Evolutionary conservation across 2,888 invertebrate species (phyloP), one percentile per base, ranked within the genome.

Genomic region (Isotomurus palustris): DNA sequence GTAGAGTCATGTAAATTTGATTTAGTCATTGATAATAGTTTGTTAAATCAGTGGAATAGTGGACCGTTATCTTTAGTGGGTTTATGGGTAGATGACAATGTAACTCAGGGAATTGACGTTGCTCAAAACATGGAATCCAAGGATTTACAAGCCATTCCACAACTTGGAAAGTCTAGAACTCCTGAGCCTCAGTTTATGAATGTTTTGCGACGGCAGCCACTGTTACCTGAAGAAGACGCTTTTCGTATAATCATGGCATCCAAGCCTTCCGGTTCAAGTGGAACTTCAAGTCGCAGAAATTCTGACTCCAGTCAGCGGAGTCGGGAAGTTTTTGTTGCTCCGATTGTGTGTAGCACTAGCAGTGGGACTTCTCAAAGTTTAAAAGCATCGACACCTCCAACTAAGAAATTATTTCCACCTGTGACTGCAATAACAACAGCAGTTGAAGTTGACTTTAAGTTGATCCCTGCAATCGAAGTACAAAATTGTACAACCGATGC

Each of bases 1-100:
- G 47, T 47, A 3, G 88, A 90, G 73, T 69, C 74, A 14, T 72
- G 78, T 25, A 72, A 83, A 52, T 86, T 89, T 71, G 81, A 85
- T 70, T 76, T 91, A 69, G 88, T 90, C 0, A 84, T 82, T 69
- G 91, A 91, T 77, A 88, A 90, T 1, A 91, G 91, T 73, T 78
- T 93, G 24, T 77, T 95, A 0, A 95, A 95, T 76, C 83, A 84
- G 54, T 96, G 95, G 95, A 86, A 88, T 0, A 84, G 85, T 70
- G 84, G 86, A 38, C 87, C 93, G 1, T 76, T 95, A 36, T 81
- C 88, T 73, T 76, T 92, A 71, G 87, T 91, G 14, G 93, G 92
- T 3, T 79, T 91, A 51, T 91, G 90, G 88, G 51, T 57, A 8
- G 79, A 88, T 73, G 84, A 86, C 73, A 82, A 84, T 3, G 80